These are phyloP conservation scores for Thrips palmi DNA, from an alignment of 1,140 invertebrate genomes.

Conservation along the genomic window DNA sequence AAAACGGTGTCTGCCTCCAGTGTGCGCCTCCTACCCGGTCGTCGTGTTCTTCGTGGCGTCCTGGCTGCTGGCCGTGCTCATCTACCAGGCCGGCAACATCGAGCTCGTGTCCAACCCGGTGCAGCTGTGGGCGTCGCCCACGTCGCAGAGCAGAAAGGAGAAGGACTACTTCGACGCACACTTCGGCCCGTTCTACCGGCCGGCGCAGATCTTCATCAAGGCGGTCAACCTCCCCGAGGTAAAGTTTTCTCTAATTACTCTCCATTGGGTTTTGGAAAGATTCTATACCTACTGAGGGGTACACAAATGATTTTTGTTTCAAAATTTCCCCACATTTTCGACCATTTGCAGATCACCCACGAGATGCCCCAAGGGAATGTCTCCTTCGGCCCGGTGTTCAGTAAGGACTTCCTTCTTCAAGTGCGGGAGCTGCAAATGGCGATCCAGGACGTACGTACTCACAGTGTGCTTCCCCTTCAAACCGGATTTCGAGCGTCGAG, in stretches of 20 bases:
- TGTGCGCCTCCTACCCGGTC: constrained; percentile 55
- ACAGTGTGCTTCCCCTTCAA: too few species aligned
- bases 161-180: constrained; percentile 80
- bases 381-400: constrained; percentile 70
- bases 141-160: constrained; percentile 66
- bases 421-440: constrained; percentile 63
- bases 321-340: too few species aligned
- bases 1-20: constrained; percentile 46
- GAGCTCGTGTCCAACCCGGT: constrained; percentile 95
- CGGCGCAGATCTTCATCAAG: constrained; percentile 69
- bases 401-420: constrained; percentile 54
- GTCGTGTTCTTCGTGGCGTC: constrained; percentile 52
- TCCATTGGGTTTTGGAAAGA: too few species aligned
- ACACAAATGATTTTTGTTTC: too few species aligned
- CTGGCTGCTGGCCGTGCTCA: constrained; percentile 39
- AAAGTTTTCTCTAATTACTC: too few species aligned
- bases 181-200: constrained; percentile 91
- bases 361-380: constrained; percentile 40
- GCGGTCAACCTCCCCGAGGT: constrained; percentile 38
- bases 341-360: too few species aligned
- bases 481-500: too few species aligned
- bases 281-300: too few species aligned
- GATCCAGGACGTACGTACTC: too few species aligned
- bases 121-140: constrained; percentile 85
- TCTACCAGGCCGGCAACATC: constrained; percentile 36